Evolutionary conservation across 2,113 vertebrate species (phyloP).

Genomic region (Micronycteris hirsuta): DNA sequence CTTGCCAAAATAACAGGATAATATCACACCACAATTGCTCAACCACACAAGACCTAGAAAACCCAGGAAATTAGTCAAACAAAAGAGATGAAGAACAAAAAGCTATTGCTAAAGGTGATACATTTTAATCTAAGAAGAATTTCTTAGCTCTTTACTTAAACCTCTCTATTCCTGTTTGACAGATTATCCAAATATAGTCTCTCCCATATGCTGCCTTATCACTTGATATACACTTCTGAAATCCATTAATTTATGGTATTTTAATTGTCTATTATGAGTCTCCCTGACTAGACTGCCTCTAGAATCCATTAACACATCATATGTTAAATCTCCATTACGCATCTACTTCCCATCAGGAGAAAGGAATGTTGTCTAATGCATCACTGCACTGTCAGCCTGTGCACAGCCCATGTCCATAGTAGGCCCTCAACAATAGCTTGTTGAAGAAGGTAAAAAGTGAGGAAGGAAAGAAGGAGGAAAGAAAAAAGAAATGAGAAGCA

Average conservation of each 20-base stretch:
- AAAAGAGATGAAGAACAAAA: not conserved
- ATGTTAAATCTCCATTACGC: not conserved
- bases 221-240: not conserved
- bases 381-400: not conserved
- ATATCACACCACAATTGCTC: not conserved
- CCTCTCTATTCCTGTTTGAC: not conserved
- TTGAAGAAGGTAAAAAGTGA: not conserved
- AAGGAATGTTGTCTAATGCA: not conserved
- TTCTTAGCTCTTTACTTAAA: not conserved
- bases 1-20: not conserved
- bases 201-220: not conserved
- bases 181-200: not conserved
- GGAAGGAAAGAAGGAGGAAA: no score
- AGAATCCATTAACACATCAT: not conserved
- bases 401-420: accelerated
- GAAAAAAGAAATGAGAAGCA: not conserved
- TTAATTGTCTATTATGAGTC: not conserved
- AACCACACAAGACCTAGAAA: not conserved
- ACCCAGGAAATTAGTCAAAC: not conserved
- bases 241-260: not conserved
- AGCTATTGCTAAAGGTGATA: not conserved
- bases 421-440: not conserved
- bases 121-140: not conserved
- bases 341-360: no score
- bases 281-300: not conserved